These are phyloP conservation scores for Lasiurus borealis DNA, from an alignment of 2,113 vertebrate genomes.

Conservation along the genomic window DNA sequence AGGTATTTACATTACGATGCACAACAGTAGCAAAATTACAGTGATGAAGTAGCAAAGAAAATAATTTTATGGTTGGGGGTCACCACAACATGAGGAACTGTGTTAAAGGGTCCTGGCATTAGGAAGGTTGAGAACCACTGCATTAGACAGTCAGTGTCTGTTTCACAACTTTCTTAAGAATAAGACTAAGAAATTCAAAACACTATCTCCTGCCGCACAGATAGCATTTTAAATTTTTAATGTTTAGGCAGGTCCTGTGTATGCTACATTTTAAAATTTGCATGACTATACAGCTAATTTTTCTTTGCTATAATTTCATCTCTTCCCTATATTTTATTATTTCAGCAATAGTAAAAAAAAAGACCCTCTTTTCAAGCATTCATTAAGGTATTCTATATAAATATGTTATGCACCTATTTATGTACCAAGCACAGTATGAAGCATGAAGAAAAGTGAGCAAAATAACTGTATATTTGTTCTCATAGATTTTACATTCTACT, in stretches of 20 bases:
- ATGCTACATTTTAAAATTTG: background rate
- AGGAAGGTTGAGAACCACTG: too few species aligned
- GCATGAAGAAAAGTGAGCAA: background rate
- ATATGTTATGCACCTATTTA: background rate
- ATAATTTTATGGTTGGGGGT: too few species aligned
- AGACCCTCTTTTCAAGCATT: background rate
- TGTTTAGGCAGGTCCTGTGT: background rate
- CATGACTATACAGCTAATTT: background rate
- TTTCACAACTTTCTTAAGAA: constrained; percentile 17
- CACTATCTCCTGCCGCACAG: background rate
- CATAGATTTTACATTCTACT: background rate
- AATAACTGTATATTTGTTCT: background rate
- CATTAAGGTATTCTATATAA: background rate
- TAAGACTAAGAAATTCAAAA: background rate
- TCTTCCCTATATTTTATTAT: background rate
- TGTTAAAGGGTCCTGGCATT: too few species aligned
- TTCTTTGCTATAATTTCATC: background rate
- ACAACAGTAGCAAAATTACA: too few species aligned
- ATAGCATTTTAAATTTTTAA: constrained; percentile 26
- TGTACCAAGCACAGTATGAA: background rate
- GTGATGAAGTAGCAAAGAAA: too few species aligned
- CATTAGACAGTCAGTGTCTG: background rate
- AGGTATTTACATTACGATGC: too few species aligned
- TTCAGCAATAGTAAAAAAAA: constrained; percentile 36
- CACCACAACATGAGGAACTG: too few species aligned